Evolutionary conservation across 2,888 invertebrate species (phyloP).

Genomic region (Pristionchus entomophagus): DNA sequence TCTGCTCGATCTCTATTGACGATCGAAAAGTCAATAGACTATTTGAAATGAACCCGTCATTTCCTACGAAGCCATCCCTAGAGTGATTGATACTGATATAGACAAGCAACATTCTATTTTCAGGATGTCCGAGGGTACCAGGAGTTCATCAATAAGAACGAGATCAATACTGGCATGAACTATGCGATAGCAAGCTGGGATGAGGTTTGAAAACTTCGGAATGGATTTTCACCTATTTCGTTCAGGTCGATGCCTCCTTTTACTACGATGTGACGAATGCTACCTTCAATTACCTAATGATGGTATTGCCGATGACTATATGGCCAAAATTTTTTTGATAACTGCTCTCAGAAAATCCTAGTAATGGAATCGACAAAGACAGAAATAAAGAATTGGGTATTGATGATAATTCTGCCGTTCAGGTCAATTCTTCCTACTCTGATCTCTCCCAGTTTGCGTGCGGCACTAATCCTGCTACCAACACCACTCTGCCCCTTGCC

Average conservation of each 20-base stretch:
- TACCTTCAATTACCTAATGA: not conserved
- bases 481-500: not conserved
- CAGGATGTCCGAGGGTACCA: slow-evolving; percentile 62
- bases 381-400: too few relatives aligned
- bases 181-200: slow-evolving; percentile 65
- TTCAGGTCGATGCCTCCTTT: slow-evolving; percentile 63
- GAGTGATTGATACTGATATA: too few relatives aligned
- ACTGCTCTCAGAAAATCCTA: too few relatives aligned
- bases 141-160: slow-evolving; percentile 67
- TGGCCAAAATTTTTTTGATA: too few relatives aligned
- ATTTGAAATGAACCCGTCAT: too few relatives aligned
- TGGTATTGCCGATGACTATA: not conserved
- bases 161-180: slow-evolving; percentile 65
- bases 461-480: not conserved
- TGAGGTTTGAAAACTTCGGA: slow-evolving; percentile 54
- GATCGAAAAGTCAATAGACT: slow-evolving; percentile 62
- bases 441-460: too few relatives aligned
- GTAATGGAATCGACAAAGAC: too few relatives aligned
- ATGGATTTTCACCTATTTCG: slow-evolving; percentile 42
- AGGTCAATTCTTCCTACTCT: too few relatives aligned
- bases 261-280: slow-evolving; percentile 60
- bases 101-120: slow-evolving; percentile 56
- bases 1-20: too few relatives aligned
- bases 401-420: too few relatives aligned
- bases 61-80: too few relatives aligned